Conservation (phyloP, 2,797 vertebrate genomes). For the Myotis myotis region DNA sequence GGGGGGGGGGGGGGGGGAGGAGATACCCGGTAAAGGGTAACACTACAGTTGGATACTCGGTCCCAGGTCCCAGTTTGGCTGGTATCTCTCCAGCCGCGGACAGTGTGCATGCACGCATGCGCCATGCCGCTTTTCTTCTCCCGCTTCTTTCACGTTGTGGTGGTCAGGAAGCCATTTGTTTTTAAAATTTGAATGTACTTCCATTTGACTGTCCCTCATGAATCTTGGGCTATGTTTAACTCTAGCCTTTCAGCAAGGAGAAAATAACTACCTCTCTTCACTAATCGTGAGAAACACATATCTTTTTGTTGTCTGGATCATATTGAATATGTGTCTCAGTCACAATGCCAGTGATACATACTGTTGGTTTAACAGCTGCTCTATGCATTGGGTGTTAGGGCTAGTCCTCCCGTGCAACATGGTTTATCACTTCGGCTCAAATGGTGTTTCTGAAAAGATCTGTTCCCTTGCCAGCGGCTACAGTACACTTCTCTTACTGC, state of each 20-base stretch:
- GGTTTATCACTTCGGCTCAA: background rate
- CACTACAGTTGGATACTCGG: conserved; percentile 56
- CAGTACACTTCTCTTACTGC: conserved; percentile 28
- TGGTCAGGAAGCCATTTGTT: background rate
- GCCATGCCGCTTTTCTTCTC: conserved; percentile 4
- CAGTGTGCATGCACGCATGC: background rate
- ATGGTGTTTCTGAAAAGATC: background rate
- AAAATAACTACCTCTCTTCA: conserved; percentile 23
- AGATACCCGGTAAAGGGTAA: background rate
- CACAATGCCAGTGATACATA: background rate
- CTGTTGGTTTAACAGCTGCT: background rate
- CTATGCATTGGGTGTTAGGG: background rate
- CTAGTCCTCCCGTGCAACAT: background rate
- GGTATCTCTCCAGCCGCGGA: conserved; percentile 43
- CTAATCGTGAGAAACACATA: background rate
- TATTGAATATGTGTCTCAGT: background rate
- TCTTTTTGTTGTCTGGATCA: background rate
- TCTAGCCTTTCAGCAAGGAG: conserved; percentile 3
- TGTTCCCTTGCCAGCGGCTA: background rate
- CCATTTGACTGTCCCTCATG: background rate
- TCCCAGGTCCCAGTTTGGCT: conserved; percentile 58
- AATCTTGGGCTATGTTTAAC: conserved; percentile 8
- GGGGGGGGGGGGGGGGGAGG: background rate
- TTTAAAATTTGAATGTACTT: background rate
- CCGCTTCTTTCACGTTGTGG: background rate